Conservation (phyloP, 1,140 invertebrate species). For the Procambarus virginalis region DNA sequence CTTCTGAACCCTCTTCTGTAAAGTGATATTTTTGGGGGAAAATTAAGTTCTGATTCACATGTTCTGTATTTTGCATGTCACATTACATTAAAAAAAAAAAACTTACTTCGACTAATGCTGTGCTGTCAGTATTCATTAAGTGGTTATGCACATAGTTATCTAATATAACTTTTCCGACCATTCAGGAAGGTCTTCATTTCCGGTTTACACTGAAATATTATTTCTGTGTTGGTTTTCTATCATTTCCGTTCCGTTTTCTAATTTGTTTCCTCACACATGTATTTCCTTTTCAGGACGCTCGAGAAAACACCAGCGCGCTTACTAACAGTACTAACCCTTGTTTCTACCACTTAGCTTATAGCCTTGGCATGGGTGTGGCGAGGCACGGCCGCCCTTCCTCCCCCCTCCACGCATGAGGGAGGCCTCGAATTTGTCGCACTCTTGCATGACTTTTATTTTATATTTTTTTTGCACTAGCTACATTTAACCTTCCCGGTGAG, state of each 20-base stretch:
- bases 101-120: conserved; percentile 2
- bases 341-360: conserved; percentile 56
- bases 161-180: background rate
- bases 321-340: conserved; percentile 63
- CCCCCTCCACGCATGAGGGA: background rate
- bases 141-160: background rate
- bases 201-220: background rate
- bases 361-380: conserved; percentile 41
- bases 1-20: background rate
- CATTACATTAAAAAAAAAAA: background rate
- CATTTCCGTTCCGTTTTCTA: conserved; percentile 45
- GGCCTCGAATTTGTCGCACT: background rate
- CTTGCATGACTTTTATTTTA: background rate
- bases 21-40: too few relatives aligned
- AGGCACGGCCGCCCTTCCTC: background rate
- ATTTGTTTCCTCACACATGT: conserved; percentile 59
- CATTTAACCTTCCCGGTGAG: background rate
- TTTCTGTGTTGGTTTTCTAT: conserved; percentile 4
- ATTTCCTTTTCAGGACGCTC: conserved; percentile 65
- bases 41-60: too few relatives aligned
- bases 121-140: background rate
- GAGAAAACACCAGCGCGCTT: conserved; percentile 61
- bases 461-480: background rate
- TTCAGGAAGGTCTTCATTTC: conserved; percentile 3
- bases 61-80: background rate